Base-by-base conservation (phyloP, 2,113 vertebrate species). In the Ploceus nigricollis region DNA sequence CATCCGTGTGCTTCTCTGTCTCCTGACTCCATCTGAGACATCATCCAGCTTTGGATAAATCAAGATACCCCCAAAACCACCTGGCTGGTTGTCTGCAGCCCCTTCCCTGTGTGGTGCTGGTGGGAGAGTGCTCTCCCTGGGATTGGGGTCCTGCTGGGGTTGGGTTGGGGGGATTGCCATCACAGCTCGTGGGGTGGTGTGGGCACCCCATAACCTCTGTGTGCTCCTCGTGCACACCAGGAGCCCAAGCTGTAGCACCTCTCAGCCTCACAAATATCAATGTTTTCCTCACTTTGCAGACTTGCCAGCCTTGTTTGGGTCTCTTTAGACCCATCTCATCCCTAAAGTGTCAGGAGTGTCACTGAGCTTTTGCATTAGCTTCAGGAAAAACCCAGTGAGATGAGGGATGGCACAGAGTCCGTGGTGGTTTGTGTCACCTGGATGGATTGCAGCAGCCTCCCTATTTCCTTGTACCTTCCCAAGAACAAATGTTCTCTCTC, bases 401-500 rank as follows among this genome's bases (percentile, higher is more conserved):
- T 47, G 73, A 82, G 69, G 45, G 24, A 42, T 69, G 79, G 84
- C 75, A 27, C 14, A 47, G 68, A 77, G 50, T 56, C 68, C 40
- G 2, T 31, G 54, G 60, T 66, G 82, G 14, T 94, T 87, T 86
- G 50, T 79, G 70, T 92, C 82, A 24, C 10, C 81, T 85, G 82
- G 42, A 50, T 90, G 71, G 73, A 95, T 93, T 84, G 93, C 45
- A 19, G 45, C 70, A 91, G 47, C 78, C 57, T 65, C 57, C 3
- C 0, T 64, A 57, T 88, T 97, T 94, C 92, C 75, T 86, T 93
- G 80, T 87, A 75, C 82, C 77, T 78, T 80, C 82, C 86, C 81
- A 65, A 71, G 94, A 96, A 92, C 89, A 94, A 93, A 96, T 93
- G 96, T 96, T 96, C 94, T 79, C 78, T 93, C 82, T 88, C 80